Conservation (phyloP, 1,140 invertebrate genomes). For the Drosophila pachea region DNA sequence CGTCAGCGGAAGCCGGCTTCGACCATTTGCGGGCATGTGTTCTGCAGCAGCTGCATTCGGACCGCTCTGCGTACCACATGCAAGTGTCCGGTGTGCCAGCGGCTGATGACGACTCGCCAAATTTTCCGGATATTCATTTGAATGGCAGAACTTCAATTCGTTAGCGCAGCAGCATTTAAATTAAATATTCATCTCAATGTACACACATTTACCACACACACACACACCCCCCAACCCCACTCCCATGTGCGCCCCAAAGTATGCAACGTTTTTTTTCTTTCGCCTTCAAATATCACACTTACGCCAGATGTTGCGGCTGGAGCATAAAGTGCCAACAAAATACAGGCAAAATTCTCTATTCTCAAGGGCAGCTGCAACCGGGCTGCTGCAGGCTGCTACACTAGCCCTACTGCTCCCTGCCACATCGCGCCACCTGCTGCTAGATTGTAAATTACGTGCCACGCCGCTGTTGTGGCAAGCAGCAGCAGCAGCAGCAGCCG, state of each 20-base stretch:
- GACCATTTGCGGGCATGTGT: constrained; percentile 40
- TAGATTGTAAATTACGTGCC: constrained; percentile 71
- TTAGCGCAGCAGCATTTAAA: too few relatives aligned
- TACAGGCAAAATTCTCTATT: constrained; percentile 25
- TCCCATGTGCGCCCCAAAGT: constrained; percentile 12
- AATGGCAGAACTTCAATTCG: background rate
- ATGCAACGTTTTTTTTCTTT: constrained; percentile 28
- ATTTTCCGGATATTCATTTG: constrained; percentile 37
- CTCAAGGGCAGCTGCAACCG: constrained; percentile 20
- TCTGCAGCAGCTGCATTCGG: constrained; percentile 31
- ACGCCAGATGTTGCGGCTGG: constrained; percentile 34
- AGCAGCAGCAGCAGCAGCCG: constrained; percentile 49
- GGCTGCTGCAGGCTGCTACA: constrained; percentile 16
- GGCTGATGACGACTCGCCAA: constrained; percentile 11
- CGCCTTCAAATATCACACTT: constrained; percentile 37
- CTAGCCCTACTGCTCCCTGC: constrained; percentile 8
- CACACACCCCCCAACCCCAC: too few relatives aligned
- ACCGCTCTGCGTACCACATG: constrained; percentile 13
- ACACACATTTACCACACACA: too few relatives aligned
- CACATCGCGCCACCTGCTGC: constrained; percentile 58
- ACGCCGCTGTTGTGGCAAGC: constrained; percentile 34
- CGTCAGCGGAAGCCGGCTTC: constrained; percentile 15
- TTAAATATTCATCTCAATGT: background rate
- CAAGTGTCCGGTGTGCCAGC: constrained; percentile 37
- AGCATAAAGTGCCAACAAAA: constrained; percentile 55